Evolutionary conservation across 2,797 vertebrate species (phyloP), one percentile per base, ranked within the genome.

Genomic region (Sphaeramia orbicularis): DNA sequence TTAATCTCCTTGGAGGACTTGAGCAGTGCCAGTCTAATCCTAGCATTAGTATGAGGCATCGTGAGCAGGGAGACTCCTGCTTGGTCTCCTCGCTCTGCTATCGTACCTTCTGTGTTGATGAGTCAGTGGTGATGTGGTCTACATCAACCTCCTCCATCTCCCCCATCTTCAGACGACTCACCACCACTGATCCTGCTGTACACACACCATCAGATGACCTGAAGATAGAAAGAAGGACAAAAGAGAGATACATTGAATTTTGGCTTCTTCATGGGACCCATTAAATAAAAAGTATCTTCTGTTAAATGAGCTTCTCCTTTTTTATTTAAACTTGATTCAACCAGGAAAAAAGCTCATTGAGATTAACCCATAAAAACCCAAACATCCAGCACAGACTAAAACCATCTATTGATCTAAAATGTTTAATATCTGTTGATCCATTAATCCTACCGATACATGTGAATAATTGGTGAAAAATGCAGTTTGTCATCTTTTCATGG

Each of bases 161-260:
- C 57, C 96, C 95, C 97, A 98, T 99, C 92, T 94, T 98, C 93
- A 98, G 81, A 56, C 95, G 93, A 78, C 89, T 96, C 89, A 99
- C 95, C 92, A 98, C 95, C 92, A 98, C 95, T 58, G 94, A 95
- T 74, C 97, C 96, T 52, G 95, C 95, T 64, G 95, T 77, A 57
- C 94, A 95, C 80, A 95, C 95, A 96, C 96, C 97, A 97, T 98
- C 96, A 81, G 96, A 95, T 56, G 96, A 94, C 88, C 97, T 99
- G 15, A 11, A 65, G 30, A 35, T 44, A 76, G 14, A 71, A 8
- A 74, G n/a, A 7, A 53, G 37, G 13, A 70, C 41, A 59, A 6
- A 19, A 10, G 45, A 21, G 44, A 57, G 15, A 54, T 24, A 45
- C 8, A 44, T 15, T 48, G 6, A 57, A 48, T 0, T 30, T 71